Percentiles rank a stretch among this genome's conserved stretches.
phyloP scores from a whole-genome alignment of 2,113 vertebrate genomes.

The Lampris megalopsis region DNA sequence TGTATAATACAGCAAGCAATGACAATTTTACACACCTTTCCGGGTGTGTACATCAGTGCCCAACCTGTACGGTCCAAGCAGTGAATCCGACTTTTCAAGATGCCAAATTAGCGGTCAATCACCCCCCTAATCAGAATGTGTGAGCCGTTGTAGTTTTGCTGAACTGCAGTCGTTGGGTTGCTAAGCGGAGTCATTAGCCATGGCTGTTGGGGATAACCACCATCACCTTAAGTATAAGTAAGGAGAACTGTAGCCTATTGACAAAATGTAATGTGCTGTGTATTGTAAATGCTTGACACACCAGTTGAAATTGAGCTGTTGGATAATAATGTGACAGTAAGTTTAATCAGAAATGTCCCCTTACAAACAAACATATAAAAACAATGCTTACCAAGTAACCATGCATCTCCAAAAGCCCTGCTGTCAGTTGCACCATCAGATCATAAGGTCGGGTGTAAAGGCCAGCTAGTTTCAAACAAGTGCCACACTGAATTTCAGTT shows the following conservation, averaged over 20 bases:
- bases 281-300: background rate
- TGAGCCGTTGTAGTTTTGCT: background rate
- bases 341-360: too few relatives aligned
- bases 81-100: background rate
- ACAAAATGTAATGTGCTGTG: background rate
- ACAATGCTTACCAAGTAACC: too few relatives aligned
- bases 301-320: too few relatives aligned
- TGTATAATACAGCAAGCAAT: background rate
- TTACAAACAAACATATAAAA: too few relatives aligned
- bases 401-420: too few relatives aligned
- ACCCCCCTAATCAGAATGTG: background rate
- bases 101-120: constrained; percentile 1
- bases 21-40: constrained; percentile 2
- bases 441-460: too few relatives aligned
- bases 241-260: background rate
- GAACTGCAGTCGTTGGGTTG: background rate
- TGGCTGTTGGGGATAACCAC: background rate
- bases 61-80: constrained; percentile 2
- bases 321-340: too few relatives aligned
- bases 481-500: too few relatives aligned
- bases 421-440: too few relatives aligned
- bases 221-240: background rate
- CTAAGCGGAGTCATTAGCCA: background rate
- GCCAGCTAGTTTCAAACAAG: too few relatives aligned
- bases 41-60: background rate